Base-by-base conservation (phyloP, 2,113 vertebrate species). In the Riparia riparia region DNA sequence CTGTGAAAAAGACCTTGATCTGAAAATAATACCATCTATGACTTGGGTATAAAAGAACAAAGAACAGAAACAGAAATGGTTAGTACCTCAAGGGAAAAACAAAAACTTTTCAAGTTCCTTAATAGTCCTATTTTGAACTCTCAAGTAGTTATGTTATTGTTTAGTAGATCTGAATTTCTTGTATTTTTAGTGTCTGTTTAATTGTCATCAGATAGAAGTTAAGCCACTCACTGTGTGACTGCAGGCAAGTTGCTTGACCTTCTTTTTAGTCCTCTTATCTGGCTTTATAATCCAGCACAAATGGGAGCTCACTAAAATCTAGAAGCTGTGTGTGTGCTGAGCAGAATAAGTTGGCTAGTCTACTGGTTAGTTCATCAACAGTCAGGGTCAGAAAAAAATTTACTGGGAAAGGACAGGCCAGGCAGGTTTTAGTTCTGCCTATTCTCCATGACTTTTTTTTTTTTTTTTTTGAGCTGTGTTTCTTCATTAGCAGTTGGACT, bases 211-310 rank as follows among this genome's bases (percentile, higher is more conserved):
- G 76, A 83, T 78, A 90, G 92, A 89, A 78, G 37, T 64, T 95
- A 90, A 90, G 82, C 80, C 57, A 74, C 49, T 80, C 57, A 19
- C 76, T 97, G 60, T 82, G 72, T 92, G 90, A 92, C 95, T 4
- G 2, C 85, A 94, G 95, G 92, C 76, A 89, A 86, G 72, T 92
- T 90, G 17, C 76, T 92, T 96, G 86, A 95, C 95, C 95, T 95
- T 91, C 49, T 89, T 96, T 93, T 92, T 69, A 31, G 57, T 89
- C 39, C 58, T 95, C 88, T 90, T 94, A 76, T 78, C 86, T 90
- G 65, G 7, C 51, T 86, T 64, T 76, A 89, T 93, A 95, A 94
- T 93, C 72, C 80, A 74, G 60, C 69, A 86, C 64, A 93, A 94
- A 92, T 31, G 45, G 37, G 56, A 86, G 31, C 26, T 79, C 18